These are phyloP conservation scores for Diachrysia chrysitis DNA, from an alignment of 2,888 invertebrate genomes.

Conservation along the genomic window DNA sequence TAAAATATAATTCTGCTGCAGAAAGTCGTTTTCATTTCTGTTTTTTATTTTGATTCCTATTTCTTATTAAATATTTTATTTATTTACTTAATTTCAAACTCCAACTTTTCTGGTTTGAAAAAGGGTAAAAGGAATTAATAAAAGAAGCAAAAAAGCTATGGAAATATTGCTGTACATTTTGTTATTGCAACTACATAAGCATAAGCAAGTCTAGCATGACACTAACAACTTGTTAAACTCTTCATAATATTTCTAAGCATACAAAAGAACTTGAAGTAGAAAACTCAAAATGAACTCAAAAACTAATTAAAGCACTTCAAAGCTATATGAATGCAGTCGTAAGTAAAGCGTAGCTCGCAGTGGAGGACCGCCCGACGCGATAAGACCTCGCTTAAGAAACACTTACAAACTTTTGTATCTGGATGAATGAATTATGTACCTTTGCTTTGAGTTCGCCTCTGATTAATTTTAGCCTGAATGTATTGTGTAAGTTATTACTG, in stretches of 20 bases:
- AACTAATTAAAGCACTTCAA: slow-evolving; percentile 13
- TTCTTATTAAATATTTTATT: no score
- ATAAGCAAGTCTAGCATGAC: neutral
- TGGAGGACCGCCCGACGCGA: slow-evolving; percentile 19
- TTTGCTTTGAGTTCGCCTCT: slow-evolving; percentile 37
- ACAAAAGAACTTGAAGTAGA: neutral
- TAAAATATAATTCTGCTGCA: no score
- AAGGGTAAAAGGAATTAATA: no score
- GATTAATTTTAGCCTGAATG: slow-evolving; percentile 41
- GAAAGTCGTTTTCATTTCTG: no score
- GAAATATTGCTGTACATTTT: no score
- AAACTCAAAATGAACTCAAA: slow-evolving; percentile 3
- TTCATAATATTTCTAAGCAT: slow-evolving; percentile 2
- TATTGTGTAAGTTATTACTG: slow-evolving; percentile 13
- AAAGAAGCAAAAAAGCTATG: no score
- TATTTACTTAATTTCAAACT: no score
- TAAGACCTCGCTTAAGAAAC: slow-evolving; percentile 47
- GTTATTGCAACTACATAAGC: neutral
- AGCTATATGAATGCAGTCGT: neutral
- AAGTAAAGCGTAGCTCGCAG: slow-evolving; percentile 14
- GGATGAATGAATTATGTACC: slow-evolving; percentile 52
- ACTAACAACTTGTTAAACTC: neutral
- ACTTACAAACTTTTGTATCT: slow-evolving; percentile 48
- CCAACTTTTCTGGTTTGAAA: no score
- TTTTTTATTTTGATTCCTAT: no score